A percentile compares a stretch with the other conserved stretches of the same genome.
Evolutionary conservation across 30 jellyfish, hydroid and myxozoan genomes (phyloP).

Genomic region (Turritopsis rubra): DNA sequence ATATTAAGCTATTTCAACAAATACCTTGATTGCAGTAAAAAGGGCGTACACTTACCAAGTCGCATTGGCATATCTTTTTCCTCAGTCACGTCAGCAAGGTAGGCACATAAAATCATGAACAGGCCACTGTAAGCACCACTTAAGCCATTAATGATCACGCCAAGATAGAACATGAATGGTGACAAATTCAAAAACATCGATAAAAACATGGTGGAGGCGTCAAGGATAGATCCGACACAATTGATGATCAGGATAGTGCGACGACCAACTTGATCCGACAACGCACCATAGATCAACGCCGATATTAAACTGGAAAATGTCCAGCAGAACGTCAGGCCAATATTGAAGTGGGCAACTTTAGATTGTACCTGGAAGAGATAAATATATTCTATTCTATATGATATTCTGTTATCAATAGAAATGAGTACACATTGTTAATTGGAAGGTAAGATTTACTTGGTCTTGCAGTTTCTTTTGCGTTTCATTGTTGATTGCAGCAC

Average conservation of each 20-base stretch:
- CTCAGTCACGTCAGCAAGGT: constrained; percentile 64
- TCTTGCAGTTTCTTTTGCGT: constrained; percentile 35
- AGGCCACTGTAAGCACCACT: constrained; percentile 72
- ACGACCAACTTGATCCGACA: constrained; percentile 74
- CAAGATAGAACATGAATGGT: constrained; percentile 31
- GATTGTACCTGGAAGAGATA: background rate
- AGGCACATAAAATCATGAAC: constrained; percentile 43
- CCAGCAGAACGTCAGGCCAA: constrained; percentile 38
- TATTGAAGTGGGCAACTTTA: constrained; percentile 44
- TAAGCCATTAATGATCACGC: constrained; percentile 47
- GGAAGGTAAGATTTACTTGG: constrained; percentile 25
- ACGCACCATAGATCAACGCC: constrained; percentile 47
- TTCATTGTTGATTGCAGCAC: constrained; percentile 8
- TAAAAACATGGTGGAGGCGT: constrained; percentile 13
- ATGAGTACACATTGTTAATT: background rate
- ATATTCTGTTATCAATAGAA: background rate
- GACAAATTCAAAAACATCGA: constrained; percentile 53
- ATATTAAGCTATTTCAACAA: background rate
- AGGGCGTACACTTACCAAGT: constrained; percentile 40
- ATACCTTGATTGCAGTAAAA: background rate
- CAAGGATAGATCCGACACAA: constrained; percentile 32
- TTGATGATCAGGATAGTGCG: constrained; percentile 40
- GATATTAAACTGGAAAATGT: constrained; percentile 47
- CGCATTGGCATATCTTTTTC: constrained; percentile 48
- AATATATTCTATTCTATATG: background rate